phyloP scores from a whole-genome alignment of 2,888 invertebrate genomes.

The Branchipolynoe longqiensis region DNA sequence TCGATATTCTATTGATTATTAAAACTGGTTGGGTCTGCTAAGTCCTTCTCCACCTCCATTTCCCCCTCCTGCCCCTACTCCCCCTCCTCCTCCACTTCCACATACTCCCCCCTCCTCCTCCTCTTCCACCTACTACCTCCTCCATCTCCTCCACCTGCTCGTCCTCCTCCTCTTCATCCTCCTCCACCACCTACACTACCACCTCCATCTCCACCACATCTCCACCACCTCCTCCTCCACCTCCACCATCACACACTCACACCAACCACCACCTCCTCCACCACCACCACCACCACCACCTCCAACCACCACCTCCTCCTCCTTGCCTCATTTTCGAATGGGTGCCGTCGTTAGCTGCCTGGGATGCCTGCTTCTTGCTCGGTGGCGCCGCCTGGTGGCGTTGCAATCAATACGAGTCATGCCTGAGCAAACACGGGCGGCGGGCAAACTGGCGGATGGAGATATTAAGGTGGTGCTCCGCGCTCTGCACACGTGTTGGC shows the following conservation, averaged over 20 bases:
- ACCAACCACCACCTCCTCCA: too few relatives aligned
- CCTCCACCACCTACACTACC: neutral
- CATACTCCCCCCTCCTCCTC: neutral
- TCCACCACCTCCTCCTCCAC: neutral
- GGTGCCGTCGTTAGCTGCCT: slow-evolving; percentile 12
- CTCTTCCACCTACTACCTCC: neutral
- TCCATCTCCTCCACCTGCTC: neutral
- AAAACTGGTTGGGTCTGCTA: slow-evolving; percentile 47
- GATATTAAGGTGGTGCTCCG: slow-evolving; percentile 46
- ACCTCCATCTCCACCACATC: too few relatives aligned
- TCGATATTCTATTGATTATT: slow-evolving; percentile 50
- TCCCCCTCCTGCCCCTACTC: neutral
- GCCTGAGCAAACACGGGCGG: slow-evolving; percentile 46
- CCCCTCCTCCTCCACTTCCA: neutral
- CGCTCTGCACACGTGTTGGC: slow-evolving; percentile 48
- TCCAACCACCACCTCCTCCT: neutral
- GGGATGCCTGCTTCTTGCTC: slow-evolving; percentile 46
- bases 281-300: neutral
- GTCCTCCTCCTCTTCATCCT: neutral
- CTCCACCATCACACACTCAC: too few relatives aligned
- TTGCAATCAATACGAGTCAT: slow-evolving; percentile 48
- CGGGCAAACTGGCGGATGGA: slow-evolving; percentile 52
- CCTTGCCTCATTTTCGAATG: too few relatives aligned
- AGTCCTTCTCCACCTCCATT: slow-evolving; percentile 24
- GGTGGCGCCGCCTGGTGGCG: neutral